Percentiles rank a stretch among this genome's conserved stretches.
These are phyloP conservation scores for Gallinago media DNA, from an alignment of 2,113 vertebrate species.

Conservation along the genomic window DNA sequence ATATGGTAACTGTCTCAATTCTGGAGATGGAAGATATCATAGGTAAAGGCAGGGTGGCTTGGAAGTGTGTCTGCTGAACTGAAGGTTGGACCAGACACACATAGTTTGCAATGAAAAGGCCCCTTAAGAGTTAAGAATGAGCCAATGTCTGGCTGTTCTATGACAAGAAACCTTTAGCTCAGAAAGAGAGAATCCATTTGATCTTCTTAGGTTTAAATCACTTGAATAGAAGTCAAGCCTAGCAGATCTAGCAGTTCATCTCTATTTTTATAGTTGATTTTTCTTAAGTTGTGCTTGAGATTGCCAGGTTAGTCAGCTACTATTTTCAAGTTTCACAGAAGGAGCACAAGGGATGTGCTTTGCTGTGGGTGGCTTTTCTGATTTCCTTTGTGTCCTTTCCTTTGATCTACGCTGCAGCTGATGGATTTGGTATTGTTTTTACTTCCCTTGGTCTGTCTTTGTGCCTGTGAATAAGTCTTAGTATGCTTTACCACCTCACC, in stretches of 20 bases:
- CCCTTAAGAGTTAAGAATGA: neutral
- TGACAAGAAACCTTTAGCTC: neutral
- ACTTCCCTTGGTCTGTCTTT: neutral
- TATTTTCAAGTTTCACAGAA: neutral
- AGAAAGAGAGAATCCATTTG: neutral
- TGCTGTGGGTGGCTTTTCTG: neutral
- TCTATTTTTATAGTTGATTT: neutral
- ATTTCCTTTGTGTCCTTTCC: neutral
- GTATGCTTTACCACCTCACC: neutral
- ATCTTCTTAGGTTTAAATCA: neutral
- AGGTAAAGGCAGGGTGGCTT: neutral
- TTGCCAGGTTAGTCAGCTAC: too few relatives aligned
- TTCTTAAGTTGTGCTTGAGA: neutral
- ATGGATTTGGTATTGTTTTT: neutral
- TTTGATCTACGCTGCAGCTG: neutral
- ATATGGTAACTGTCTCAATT: neutral
- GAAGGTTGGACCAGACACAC: neutral
- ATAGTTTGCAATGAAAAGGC: neutral
- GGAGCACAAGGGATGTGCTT: neutral
- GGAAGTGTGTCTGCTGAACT: neutral
- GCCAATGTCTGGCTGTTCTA: neutral
- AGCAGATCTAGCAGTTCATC: neutral
- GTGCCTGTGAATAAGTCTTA: neutral
- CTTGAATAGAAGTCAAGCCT: neutral
- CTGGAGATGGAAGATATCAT: neutral